A percentile compares a stretch with the other conserved stretches of the same genome.
phyloP scores from a whole-genome alignment of 2,113 vertebrate genomes.

The Brienomyrus brachyistius region DNA sequence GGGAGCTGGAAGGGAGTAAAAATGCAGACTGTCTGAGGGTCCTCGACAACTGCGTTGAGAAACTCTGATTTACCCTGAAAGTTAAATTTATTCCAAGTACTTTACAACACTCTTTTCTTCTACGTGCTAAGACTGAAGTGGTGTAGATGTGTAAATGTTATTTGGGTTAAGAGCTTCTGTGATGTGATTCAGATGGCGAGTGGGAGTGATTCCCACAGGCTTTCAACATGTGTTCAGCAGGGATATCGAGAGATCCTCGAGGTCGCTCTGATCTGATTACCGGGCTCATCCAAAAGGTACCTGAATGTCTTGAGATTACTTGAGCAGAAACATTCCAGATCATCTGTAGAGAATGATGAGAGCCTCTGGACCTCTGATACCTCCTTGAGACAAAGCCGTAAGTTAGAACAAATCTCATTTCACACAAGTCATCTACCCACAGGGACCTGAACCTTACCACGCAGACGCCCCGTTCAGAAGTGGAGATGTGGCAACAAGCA shows the following conservation, averaged over 20 bases:
- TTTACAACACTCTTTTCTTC: neutral
- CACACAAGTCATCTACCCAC: neutral
- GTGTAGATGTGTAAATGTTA: neutral
- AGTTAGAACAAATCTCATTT: neutral
- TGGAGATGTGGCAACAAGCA: neutral
- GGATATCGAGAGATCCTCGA: neutral
- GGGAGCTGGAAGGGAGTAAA: neutral
- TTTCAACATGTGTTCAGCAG: neutral
- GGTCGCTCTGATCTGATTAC: neutral
- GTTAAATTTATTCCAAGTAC: neutral
- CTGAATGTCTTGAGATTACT: neutral
- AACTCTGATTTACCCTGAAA: neutral
- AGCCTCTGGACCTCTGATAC: neutral
- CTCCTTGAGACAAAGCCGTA: neutral
- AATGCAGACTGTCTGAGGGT: neutral
- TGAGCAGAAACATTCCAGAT: neutral
- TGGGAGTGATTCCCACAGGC: neutral
- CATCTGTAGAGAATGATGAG: neutral
- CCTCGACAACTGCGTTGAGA: neutral
- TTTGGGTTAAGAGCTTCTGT: neutral
- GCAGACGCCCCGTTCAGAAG: neutral
- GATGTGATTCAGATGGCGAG: neutral
- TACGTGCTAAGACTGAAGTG: neutral
- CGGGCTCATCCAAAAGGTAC: neutral
- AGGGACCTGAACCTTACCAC: neutral